phyloP scores from a whole-genome alignment of 2,113 vertebrate species.

The Origma solitaria region DNA sequence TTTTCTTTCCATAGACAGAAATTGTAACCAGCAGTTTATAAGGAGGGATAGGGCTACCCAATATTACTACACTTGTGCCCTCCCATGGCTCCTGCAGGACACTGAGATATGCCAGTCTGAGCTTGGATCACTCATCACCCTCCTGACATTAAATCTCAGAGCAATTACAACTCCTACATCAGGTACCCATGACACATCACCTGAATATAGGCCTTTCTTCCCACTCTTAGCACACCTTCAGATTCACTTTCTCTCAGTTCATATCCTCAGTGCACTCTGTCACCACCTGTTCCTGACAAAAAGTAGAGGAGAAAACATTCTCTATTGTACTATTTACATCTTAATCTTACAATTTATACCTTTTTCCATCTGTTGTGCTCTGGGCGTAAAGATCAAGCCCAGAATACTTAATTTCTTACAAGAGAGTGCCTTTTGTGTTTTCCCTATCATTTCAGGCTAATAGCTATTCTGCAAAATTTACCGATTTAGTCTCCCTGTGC shows the following conservation, averaged over 20 bases:
- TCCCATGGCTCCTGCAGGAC: neutral
- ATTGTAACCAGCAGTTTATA: neutral
- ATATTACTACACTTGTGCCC: neutral
- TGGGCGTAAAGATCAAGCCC: neutral
- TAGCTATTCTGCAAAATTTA: slow-evolving; percentile 5
- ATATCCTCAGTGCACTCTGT: neutral
- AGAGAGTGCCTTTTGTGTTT: neutral
- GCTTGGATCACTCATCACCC: neutral
- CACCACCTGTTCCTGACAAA: neutral
- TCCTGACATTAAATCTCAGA: neutral
- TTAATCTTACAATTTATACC: neutral
- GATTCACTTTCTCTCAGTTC: neutral
- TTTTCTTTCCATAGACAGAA: neutral
- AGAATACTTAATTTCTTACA: neutral
- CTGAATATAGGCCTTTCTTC: neutral
- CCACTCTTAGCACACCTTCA: neutral
- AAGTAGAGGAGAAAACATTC: neutral
- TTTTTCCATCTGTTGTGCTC: neutral
- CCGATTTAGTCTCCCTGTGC: neutral
- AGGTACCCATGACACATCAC: neutral
- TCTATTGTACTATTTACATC: neutral
- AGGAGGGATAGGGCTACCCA: neutral
- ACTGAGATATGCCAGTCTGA: neutral
- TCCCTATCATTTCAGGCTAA: neutral
- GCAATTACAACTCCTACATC: neutral